Evolutionary conservation across 2,888 invertebrate species (phyloP).

Genomic region (Ormyrus rosae): DNA sequence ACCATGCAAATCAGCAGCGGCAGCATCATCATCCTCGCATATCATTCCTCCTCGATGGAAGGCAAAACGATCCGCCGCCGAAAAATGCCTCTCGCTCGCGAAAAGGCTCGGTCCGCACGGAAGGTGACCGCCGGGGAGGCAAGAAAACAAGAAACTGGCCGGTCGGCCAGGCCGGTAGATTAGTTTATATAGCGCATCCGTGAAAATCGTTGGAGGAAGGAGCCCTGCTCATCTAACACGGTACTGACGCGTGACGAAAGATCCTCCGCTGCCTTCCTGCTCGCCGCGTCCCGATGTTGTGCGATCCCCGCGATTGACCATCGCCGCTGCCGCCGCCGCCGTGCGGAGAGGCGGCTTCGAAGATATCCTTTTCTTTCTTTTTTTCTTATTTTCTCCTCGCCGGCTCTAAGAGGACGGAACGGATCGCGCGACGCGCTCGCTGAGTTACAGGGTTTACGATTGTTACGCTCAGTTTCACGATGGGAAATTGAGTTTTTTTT

Average conservation of each 20-base stretch:
- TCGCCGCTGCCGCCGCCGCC: not conserved
- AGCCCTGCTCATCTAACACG: conserved; percentile 70
- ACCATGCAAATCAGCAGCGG: conserved; percentile 59
- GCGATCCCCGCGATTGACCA: conserved; percentile 30
- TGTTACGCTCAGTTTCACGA: not conserved
- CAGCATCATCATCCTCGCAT: conserved; percentile 64
- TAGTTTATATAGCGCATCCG: conserved; percentile 60
- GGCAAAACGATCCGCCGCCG: not conserved
- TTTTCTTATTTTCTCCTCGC: not conserved
- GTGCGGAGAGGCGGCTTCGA: too few species aligned
- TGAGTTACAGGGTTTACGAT: not conserved
- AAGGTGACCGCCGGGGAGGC: not conserved
- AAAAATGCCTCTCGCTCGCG: not conserved
- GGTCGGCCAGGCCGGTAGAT: conserved; percentile 57
- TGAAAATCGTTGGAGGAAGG: conserved; percentile 63
- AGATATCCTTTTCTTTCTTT: not conserved
- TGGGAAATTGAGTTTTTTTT: not conserved
- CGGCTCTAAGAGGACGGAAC: not conserved
- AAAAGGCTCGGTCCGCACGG: not conserved
- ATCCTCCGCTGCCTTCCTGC: conserved; percentile 63
- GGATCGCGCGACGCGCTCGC: not conserved
- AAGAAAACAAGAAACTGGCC: conserved; percentile 66
- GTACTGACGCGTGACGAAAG: conserved; percentile 73
- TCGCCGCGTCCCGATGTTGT: conserved; percentile 13
- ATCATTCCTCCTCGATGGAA: conserved; percentile 41